Conservation (phyloP, 2,888 invertebrate genomes). For the Orchestes rusci region DNA sequence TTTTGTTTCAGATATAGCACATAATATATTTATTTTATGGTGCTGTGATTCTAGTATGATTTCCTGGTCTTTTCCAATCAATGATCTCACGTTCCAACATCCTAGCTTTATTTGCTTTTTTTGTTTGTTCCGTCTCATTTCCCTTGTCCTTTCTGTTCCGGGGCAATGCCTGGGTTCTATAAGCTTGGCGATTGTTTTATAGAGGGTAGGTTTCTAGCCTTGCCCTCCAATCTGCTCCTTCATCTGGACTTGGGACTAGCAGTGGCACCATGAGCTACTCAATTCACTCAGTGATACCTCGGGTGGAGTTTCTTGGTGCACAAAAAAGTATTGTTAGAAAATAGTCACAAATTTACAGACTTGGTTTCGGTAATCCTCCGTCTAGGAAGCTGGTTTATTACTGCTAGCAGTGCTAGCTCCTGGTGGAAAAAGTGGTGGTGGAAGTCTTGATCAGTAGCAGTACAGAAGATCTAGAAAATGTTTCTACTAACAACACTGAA, state of each 20-base stretch:
- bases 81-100: slow-evolving; percentile 7
- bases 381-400: too few species aligned
- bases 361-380: too few species aligned
- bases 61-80: slow-evolving; percentile 5
- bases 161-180: slow-evolving; percentile 1
- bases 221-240: neutral
- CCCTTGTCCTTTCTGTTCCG: neutral
- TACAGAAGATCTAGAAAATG: too few species aligned
- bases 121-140: slow-evolving; percentile 6
- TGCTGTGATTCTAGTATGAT: too few species aligned
- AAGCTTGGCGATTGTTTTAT: slow-evolving; percentile 2
- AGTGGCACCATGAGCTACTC: neutral
- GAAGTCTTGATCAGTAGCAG: too few species aligned
- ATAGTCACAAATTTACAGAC: too few species aligned
- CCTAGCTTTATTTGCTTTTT: slow-evolving; percentile 6
- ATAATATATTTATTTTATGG: too few species aligned
- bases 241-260: neutral
- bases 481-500: too few species aligned
- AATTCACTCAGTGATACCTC: neutral
- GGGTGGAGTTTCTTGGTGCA: neutral
- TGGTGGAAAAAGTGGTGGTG: too few species aligned
- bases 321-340: too few species aligned
- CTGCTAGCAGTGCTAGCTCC: too few species aligned
- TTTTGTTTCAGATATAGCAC: too few species aligned
- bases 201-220: neutral